These are phyloP conservation scores for Crambe crambe DNA, from an alignment of 37 sponge, comb jelly and placozoan genomes.

Conservation along the genomic window DNA sequence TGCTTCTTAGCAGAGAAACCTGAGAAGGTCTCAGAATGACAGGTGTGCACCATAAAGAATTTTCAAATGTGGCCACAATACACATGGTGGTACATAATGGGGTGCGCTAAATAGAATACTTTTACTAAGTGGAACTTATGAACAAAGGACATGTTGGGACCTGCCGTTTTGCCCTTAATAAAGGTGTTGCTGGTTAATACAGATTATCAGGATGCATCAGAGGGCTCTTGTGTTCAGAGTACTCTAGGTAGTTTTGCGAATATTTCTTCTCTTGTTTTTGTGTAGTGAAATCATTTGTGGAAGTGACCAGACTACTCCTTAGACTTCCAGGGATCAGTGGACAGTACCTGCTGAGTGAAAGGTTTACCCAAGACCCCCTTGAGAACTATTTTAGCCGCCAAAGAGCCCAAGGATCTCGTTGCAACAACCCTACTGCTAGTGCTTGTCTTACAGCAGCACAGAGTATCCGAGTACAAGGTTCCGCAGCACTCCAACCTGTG, in stretches of 20 bases:
- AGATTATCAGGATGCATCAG: too few species aligned
- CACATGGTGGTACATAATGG: too few species aligned
- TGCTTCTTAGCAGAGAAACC: background rate
- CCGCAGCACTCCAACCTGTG: conserved; percentile 26
- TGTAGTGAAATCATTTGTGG: conserved; percentile 38
- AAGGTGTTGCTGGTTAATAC: too few species aligned
- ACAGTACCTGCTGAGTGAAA: conserved; percentile 26
- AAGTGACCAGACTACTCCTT: conserved; percentile 2
- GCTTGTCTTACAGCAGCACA: conserved; percentile 8
- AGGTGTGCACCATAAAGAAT: background rate
- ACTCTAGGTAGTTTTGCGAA: too few species aligned
- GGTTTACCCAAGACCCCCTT: conserved; percentile 26
- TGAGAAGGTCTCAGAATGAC: conserved; percentile 5
- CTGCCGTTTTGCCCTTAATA: too few species aligned
- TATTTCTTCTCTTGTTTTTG: conserved; percentile 4
- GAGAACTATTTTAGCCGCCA: conserved; percentile 9
- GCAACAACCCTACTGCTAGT: conserved; percentile 30
- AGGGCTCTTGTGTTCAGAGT: too few species aligned
- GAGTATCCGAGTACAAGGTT: conserved; percentile 24
- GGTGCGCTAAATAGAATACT: too few species aligned
- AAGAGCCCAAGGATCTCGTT: background rate
- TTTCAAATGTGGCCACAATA: too few species aligned
- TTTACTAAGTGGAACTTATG: too few species aligned
- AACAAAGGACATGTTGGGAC: too few species aligned
- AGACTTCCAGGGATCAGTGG: background rate